A percentile compares a stretch with the other conserved stretches of the same genome.
Conservation (phyloP, 2,888 invertebrate genomes). For the Melitaea athalia region DNA sequence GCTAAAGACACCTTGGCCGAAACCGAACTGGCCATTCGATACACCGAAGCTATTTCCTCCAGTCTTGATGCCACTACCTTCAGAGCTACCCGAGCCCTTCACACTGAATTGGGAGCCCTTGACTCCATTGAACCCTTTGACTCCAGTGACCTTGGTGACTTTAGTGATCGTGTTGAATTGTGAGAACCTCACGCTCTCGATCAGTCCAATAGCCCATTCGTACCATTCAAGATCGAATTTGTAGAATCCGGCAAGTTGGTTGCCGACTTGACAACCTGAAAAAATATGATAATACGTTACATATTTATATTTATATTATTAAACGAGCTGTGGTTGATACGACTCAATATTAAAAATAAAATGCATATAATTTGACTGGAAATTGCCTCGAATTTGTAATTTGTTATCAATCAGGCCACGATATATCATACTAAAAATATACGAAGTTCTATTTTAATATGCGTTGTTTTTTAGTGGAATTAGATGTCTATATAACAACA, state of each 20-base stretch:
- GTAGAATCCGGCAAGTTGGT: slow-evolving; percentile 82
- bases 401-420: too few relatives aligned
- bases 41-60: slow-evolving; percentile 30
- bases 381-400: too few relatives aligned
- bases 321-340: too few relatives aligned
- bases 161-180: slow-evolving; percentile 57
- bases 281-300: not conserved
- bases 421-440: too few relatives aligned
- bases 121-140: slow-evolving; percentile 13
- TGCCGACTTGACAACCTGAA: slow-evolving; percentile 78
- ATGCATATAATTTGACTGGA: too few relatives aligned
- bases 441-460: too few relatives aligned
- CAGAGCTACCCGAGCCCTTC: not conserved
- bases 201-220: slow-evolving; percentile 73
- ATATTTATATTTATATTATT: too few relatives aligned
- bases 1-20: slow-evolving; percentile 23
- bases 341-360: too few relatives aligned
- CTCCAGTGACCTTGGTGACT: slow-evolving; percentile 30
- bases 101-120: not conserved
- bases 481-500: too few relatives aligned
- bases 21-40: slow-evolving; percentile 38
- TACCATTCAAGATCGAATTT: slow-evolving; percentile 84
- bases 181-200: slow-evolving; percentile 67
- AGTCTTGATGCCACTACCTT: not conserved
- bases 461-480: too few relatives aligned